Evolutionary conservation across 1,140 invertebrate genomes (phyloP), one percentile per base, ranked within the genome.

Genomic region (Pseudoatta argentina): DNA sequence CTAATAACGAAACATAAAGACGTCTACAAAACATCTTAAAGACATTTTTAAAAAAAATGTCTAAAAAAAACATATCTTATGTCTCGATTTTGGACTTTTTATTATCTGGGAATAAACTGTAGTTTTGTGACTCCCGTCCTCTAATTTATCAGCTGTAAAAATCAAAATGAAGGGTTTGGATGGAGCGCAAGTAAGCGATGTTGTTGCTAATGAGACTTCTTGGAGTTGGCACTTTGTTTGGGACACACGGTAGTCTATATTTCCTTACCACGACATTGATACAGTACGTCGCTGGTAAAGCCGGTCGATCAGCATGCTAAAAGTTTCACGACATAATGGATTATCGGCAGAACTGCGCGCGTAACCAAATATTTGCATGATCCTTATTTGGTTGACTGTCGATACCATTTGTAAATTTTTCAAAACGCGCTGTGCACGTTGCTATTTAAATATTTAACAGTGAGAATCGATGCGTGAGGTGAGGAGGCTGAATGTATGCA

Each of bases 281-380:
- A 73, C 39, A 61, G 18, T 48, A 18, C 24, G 57, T 63, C 16
- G 30, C 14, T 48, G 69, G 18, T 24, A 69, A 81, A 81, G 30
- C 16, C 3, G 34, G 30, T 48, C 39, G 55, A 21, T 18, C 16
- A 27, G 39, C 53, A 16, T 7, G 67, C 79, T 83, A 75, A 83
- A 83, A 83, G 44, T 83, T 83, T 83, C 79, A 83, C 69, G 39
- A 51, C 69, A 83, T 83, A 83, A 83, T 83, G 79, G 79, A 73
- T 83, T 83, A 83, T 83, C 69, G 79, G 69, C 79, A 83, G 55
- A 61, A 48, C 27, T 16, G 64, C 5, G 79, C 55, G 69, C 27
- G 79, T 73, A 83, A 83, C 67, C 69, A 83, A 75, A 83, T 83
- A 83, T 83, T 75, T 83, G 79, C 72, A 51, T 51, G 69, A 83